Conservation (phyloP, 2,113 vertebrate genomes). For the Solea senegalensis region DNA sequence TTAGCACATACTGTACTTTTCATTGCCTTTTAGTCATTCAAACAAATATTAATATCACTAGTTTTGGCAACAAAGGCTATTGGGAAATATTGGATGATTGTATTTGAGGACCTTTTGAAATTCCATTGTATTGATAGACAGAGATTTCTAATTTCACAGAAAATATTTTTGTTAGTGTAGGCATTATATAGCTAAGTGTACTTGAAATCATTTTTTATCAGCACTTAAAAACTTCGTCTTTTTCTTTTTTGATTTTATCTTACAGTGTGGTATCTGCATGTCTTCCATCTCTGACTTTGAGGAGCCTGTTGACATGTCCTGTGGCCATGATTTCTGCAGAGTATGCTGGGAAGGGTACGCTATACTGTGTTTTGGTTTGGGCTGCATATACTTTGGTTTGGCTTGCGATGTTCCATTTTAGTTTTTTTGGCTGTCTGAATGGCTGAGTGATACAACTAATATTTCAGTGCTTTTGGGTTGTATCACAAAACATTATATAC, state of each 20-base stretch:
- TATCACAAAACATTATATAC: too few relatives aligned
- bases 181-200: not conserved
- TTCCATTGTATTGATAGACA: too few relatives aligned
- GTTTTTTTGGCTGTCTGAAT: not conserved
- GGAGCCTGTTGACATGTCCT: constrained; percentile 96
- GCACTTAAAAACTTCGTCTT: not conserved
- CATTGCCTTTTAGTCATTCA: not conserved
- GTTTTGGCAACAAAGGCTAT: too few relatives aligned
- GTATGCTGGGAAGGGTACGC: constrained; percentile 97
- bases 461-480: too few relatives aligned
- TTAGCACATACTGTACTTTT: not conserved
- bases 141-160: too few relatives aligned
- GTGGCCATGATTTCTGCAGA: constrained; percentile 97
- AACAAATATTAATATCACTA: not conserved
- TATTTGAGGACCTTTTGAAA: not conserved
- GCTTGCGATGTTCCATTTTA: not conserved
- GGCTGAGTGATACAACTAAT: too few relatives aligned
- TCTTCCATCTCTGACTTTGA: constrained; percentile 95
- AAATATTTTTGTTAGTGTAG: not conserved
- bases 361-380: constrained; percentile 2
- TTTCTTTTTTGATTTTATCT: constrained; percentile 27
- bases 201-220: not conserved
- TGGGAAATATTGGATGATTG: not conserved
- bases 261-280: constrained; percentile 97
- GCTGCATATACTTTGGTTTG: not conserved